A percentile compares a stretch with the other conserved stretches of the same genome.
Evolutionary conservation across 2,888 invertebrate species (phyloP).

Genomic region (Caenorhabditis sp.): DNA sequence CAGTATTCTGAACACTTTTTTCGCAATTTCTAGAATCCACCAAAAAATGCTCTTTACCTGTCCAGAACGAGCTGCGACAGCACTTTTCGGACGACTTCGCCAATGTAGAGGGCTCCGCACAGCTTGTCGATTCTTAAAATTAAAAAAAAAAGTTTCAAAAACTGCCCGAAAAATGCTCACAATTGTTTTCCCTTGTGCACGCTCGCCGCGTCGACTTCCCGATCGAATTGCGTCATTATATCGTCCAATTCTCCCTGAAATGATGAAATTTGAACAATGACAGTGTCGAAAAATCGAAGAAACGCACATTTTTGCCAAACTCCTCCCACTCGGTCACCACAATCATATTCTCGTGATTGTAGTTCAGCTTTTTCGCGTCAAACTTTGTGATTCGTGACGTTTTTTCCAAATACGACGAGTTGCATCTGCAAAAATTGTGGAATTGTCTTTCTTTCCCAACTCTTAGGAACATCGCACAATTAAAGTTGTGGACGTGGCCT

Average conservation of each 20-base stretch:
- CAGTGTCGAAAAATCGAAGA: not conserved
- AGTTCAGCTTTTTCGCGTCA: constrained; percentile 70
- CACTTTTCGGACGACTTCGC: constrained; percentile 78
- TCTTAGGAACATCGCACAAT: no score
- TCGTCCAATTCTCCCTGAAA: constrained; percentile 76
- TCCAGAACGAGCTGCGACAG: constrained; percentile 77
- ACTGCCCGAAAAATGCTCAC: constrained; percentile 60
- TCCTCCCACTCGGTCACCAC: constrained; percentile 80
- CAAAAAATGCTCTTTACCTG: constrained; percentile 5
- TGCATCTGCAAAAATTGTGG: constrained; percentile 70
- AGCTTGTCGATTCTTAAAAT: constrained; percentile 78
- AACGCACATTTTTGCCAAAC: constrained; percentile 74
- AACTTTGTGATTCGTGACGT: constrained; percentile 77
- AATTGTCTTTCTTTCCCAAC: not conserved
- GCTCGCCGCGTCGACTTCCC: constrained; percentile 76
- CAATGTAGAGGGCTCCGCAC: constrained; percentile 79
- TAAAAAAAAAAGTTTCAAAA: not conserved
- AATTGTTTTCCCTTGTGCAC: constrained; percentile 79
- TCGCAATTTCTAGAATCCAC: no score
- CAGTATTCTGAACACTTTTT: constrained; percentile 57
- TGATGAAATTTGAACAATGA: no score
- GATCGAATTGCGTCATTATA: constrained; percentile 77
- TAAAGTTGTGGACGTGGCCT: not conserved
- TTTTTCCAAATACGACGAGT: constrained; percentile 79
- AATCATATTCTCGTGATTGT: constrained; percentile 77